Evolutionary conservation across 2,888 invertebrate genomes (phyloP).

Genomic region (Corbicula japonica): DNA sequence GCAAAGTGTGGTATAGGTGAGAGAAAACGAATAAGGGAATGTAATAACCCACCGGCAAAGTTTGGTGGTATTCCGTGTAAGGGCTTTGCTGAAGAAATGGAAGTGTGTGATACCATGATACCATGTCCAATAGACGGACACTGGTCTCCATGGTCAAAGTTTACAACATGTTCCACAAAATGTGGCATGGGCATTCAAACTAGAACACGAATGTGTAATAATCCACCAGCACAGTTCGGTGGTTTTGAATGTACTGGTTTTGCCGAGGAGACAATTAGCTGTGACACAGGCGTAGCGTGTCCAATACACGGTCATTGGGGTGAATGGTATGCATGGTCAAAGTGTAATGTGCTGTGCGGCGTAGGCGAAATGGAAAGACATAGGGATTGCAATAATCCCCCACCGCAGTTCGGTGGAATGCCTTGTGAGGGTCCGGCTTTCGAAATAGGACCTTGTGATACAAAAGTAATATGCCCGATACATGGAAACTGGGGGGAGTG

Average conservation of each 20-base stretch:
- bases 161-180: conserved; percentile 30
- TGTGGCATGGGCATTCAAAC: conserved; percentile 38
- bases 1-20: conserved; percentile 47
- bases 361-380: conserved; percentile 34
- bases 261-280: conserved; percentile 26
- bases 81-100: conserved; percentile 44
- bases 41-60: conserved; percentile 43
- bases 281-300: conserved; percentile 40
- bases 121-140: conserved; percentile 54
- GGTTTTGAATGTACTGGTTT: conserved; percentile 36
- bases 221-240: conserved; percentile 42
- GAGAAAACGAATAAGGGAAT: conserved; percentile 28
- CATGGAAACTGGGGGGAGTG: conserved; percentile 55
- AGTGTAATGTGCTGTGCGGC: conserved; percentile 50
- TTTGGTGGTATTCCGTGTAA: conserved; percentile 51
- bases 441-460: conserved; percentile 45
- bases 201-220: conserved; percentile 28
- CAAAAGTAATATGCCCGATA: conserved; percentile 37
- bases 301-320: conserved; percentile 56
- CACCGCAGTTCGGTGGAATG: conserved; percentile 39
- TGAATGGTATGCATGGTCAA: conserved; percentile 38
- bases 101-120: conserved; percentile 25
- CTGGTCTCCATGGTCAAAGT: conserved; percentile 51
- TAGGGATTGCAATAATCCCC: conserved; percentile 58
- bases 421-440: conserved; percentile 35